Percentiles rank a stretch among this genome's conserved stretches.
phyloP scores from a whole-genome alignment of 2,888 invertebrate genomes.

The Thymelicus sylvestris region DNA sequence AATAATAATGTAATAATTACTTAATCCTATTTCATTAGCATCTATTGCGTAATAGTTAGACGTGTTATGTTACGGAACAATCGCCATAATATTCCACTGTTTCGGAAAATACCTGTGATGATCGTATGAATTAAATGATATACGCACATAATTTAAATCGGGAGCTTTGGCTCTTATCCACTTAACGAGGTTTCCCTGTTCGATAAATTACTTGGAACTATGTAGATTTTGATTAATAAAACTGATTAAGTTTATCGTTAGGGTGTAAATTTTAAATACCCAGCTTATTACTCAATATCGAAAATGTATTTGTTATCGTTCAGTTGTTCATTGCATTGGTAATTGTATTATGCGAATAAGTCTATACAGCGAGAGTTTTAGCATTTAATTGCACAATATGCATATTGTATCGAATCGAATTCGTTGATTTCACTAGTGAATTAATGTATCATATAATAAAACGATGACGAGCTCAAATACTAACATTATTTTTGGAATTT shows the following conservation, averaged over 20 bases:
- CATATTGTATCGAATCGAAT: conserved; percentile 18
- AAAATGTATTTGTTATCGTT: conserved; percentile 57
- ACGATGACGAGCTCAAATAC: no score
- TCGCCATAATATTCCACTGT: conserved; percentile 10
- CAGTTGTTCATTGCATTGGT: conserved; percentile 27
- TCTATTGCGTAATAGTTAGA: neutral
- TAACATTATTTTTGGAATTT: no score
- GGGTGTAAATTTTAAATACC: conserved; percentile 62
- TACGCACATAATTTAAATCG: conserved; percentile 65
- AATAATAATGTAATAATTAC: no score
- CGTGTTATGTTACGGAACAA: neutral
- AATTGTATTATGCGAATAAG: conserved; percentile 17
- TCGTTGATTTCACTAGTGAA: neutral
- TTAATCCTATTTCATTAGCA: neutral
- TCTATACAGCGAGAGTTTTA: conserved; percentile 12
- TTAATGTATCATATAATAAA: no score
- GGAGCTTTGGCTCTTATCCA: conserved; percentile 70
- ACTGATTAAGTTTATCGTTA: conserved; percentile 63
- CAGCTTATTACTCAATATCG: conserved; percentile 57
- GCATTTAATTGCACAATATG: conserved; percentile 15
- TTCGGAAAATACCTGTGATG: conserved; percentile 38
- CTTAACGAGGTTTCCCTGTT: conserved; percentile 70
- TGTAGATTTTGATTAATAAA: conserved; percentile 72
- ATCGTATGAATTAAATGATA: conserved; percentile 57
- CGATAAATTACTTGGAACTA: conserved; percentile 72